Evolutionary conservation across 2,113 vertebrate species (phyloP), one percentile per base, ranked within the genome.

Genomic region (Montifringilla adamsi): DNA sequence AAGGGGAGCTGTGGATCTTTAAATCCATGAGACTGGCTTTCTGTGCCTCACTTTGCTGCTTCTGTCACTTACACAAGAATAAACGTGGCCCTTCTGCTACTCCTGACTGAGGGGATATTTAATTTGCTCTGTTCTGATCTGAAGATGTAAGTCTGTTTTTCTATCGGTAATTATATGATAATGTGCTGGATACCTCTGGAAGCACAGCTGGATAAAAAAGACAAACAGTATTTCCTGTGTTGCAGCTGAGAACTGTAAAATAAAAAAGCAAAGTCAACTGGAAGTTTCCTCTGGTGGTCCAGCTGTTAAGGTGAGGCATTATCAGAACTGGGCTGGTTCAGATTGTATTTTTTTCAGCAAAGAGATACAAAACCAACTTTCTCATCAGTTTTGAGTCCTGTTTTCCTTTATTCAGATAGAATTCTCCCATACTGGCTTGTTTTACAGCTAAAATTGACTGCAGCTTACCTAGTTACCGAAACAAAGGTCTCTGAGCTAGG

Each of bases 351-450:
- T 84, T 53, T 66, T 15, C 37, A 56, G 23, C n/a, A 56, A n/a
- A 41, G 2, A 80, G 18, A 24, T 84, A 10, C 23, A 56, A 64
- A 24, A 31, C 17, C 19, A 4, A 28, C 28, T 33, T 64, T 33
- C 21, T 53, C 31, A 53, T 19, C 16, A 27, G 13, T 44, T 75
- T 85, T 67, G 22, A 53, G 49, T 27, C 15, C 14, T 47, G 7
- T 8, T 62, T 78, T 12, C 23, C 17, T 58, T 70, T 75, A 9
- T 33, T 89, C 31, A 53, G 53, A 43, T 24, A 15, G 30, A 31
- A 13, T n/a, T 2, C 1, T 31, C 15, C 4, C 4, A 0, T 12
- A 33, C 5, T 22, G 47, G 11, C 31, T 82, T 58, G 53, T 49
- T 74, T 58, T 37, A 16, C 44, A 43, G 22, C 13, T 70, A 14